Base-by-base conservation (phyloP, 2,797 vertebrate species). In the Enteromius trimaculatus region DNA sequence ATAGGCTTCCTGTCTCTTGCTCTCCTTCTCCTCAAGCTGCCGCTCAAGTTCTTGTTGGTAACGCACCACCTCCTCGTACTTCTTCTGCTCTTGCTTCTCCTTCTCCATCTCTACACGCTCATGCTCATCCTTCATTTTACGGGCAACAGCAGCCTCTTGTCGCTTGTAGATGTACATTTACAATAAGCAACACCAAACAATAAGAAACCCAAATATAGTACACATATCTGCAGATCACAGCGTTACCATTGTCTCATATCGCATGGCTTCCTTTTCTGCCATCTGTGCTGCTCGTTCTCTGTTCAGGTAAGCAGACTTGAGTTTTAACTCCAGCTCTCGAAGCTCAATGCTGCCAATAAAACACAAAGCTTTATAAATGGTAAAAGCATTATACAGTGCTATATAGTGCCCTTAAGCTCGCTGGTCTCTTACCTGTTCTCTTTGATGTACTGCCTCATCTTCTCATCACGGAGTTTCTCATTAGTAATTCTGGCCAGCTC, bases 241-340 rank as follows among this genome's bases (percentile, higher is more conserved):
- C 47, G 90, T 95, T 93, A 99, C 98, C 94, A 94, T 93, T 31
- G 93, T 91, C 86, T 97, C 96, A 65, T 88, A 91, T 87, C 91
- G 95, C n/a, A 93, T 84, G 29, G 94, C 94, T 86, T 96, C 95
- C 85, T 95, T 96, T 87, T 98, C 97, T 77, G 96, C 96, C 1
- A 99, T 92, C 91, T 99, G 98, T 19, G 95, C 96, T 23, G 95
- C 96, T 87, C 96, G 92, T 85, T 96, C 97, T 90, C 95, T 96
- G 90, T 95, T 97, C 92, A 98, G 53, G 79, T 98, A 98, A 0
- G 96, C 97, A 31, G 93, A 92, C 86, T 94, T 95, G 66, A 99
- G 92, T 89, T 98, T 97, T 55, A 90, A 90, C 90, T 98, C 96
- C 90, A 99, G 75, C 79, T 99, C 97, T 82, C 95, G 93, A 86